Conservation (phyloP, 2,888 invertebrate genomes). For the Phlogophora meticulosa region DNA sequence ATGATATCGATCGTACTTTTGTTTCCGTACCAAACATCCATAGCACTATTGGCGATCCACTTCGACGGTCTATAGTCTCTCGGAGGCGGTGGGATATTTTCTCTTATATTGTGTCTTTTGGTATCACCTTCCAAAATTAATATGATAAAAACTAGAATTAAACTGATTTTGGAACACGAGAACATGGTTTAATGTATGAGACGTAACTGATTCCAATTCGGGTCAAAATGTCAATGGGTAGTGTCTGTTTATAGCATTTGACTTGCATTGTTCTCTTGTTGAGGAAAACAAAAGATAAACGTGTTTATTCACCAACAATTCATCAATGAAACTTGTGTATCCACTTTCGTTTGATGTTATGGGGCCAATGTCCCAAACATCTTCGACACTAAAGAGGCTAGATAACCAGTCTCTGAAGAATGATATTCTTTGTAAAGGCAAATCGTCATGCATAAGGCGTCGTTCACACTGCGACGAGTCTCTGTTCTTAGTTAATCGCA, state of each 20-base stretch:
- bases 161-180: slow-evolving; percentile 4
- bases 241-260: slow-evolving; percentile 27
- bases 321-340: slow-evolving; percentile 5
- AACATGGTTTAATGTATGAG: slow-evolving; percentile 18
- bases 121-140: slow-evolving; percentile 64
- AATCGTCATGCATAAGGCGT: background rate
- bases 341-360: slow-evolving; percentile 7
- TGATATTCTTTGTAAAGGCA: background rate
- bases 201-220: slow-evolving; percentile 11
- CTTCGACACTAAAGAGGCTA: background rate
- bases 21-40: slow-evolving; percentile 84
- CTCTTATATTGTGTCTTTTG: slow-evolving; percentile 56
- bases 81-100: slow-evolving; percentile 34
- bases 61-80: slow-evolving; percentile 78
- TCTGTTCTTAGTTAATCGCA: no score
- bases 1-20: slow-evolving; percentile 78
- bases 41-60: slow-evolving; percentile 80
- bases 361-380: slow-evolving; percentile 14
- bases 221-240: slow-evolving; percentile 5
- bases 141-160: slow-evolving; percentile 20
- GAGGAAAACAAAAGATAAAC: background rate
- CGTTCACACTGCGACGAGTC: background rate
- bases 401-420: background rate
- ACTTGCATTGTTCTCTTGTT: slow-evolving; percentile 40
- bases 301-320: slow-evolving; percentile 28